phyloP scores from a whole-genome alignment of 2,113 vertebrate genomes.

The Anarhynchus alexandrinus region DNA sequence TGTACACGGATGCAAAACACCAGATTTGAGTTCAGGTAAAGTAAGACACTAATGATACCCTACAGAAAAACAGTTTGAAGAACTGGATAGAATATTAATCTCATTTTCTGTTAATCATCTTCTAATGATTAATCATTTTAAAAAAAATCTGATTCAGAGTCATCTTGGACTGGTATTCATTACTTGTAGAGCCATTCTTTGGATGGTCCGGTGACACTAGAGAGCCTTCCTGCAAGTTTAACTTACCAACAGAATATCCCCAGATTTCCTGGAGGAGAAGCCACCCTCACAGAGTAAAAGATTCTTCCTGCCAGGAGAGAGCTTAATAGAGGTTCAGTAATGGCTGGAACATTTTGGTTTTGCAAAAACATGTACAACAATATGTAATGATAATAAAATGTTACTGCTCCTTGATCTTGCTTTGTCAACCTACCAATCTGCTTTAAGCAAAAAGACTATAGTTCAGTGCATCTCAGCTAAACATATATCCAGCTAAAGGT shows the following conservation, averaged over 20 bases:
- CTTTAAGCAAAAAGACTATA: neutral
- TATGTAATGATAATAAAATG: neutral
- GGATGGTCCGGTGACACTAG: neutral
- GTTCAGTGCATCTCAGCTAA: neutral
- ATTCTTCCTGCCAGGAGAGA: neutral
- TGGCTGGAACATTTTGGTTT: neutral
- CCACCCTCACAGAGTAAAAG: neutral
- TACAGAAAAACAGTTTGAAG: neutral
- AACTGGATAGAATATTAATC: neutral
- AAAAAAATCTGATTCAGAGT: neutral
- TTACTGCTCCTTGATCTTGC: neutral
- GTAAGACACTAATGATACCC: neutral
- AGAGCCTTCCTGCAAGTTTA: neutral
- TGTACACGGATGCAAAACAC: neutral
- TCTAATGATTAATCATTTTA: neutral
- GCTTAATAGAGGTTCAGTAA: neutral
- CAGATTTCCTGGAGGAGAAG: neutral
- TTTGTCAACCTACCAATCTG: neutral
- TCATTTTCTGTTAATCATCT: neutral
- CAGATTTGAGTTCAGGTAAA: neutral
- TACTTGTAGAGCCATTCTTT: neutral
- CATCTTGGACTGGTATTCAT: neutral
- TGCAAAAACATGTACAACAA: neutral
- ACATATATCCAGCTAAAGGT: neutral
- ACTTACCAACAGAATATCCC: neutral